Evolutionary conservation across 2,888 invertebrate species (phyloP).

Genomic region (Drepana falcataria): DNA sequence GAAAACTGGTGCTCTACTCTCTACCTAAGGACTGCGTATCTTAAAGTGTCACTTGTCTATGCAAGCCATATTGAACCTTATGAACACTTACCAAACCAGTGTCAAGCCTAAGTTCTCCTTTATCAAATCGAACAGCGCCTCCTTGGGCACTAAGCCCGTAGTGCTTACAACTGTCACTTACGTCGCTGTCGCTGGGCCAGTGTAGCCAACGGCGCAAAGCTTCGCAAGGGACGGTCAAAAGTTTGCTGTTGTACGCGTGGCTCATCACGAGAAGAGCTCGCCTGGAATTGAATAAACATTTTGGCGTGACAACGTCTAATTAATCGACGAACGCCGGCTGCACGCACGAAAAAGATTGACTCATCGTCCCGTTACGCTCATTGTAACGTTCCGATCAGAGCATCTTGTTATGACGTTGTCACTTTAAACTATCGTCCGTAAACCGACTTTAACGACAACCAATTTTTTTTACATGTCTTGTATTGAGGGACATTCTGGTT

Average conservation of each 20-base stretch:
- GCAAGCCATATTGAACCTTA: neutral
- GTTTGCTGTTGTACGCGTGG: constrained; percentile 78
- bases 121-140: constrained; percentile 36
- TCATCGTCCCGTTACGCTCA: no score
- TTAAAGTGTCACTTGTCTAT: no score
- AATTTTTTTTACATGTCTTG: no score
- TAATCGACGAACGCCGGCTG: no score
- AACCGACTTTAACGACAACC: no score
- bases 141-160: constrained; percentile 64
- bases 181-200: constrained; percentile 55
- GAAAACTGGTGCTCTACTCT: no score
- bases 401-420: no score
- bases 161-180: constrained; percentile 61
- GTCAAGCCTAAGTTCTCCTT: constrained; percentile 49
- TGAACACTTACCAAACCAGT: constrained; percentile 54
- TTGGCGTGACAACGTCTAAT: neutral
- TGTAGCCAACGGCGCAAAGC: constrained; percentile 67
- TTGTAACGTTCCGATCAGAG: no score
- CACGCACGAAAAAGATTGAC: no score
- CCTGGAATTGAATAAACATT: constrained; percentile 46
- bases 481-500: no score
- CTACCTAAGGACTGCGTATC: no score
- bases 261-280: constrained; percentile 75
- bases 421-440: no score
- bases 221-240: constrained; percentile 64